These are phyloP conservation scores for Phalacrocorax carbo DNA, from an alignment of 2,113 vertebrate species.

Conservation along the genomic window DNA sequence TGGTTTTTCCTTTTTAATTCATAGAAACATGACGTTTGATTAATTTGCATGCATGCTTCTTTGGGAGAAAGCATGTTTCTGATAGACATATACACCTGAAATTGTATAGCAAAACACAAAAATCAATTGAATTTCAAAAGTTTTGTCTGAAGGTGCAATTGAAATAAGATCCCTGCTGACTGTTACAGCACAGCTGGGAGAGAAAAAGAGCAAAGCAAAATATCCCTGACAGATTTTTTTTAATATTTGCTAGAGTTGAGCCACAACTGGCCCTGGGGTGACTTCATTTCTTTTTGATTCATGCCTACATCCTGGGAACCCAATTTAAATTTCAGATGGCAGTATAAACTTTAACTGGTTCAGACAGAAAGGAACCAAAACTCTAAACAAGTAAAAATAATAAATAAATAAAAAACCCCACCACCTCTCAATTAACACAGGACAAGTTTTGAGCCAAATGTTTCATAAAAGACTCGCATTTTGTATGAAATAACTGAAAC, in stretches of 20 bases:
- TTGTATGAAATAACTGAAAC: too few species aligned
- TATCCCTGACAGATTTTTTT: neutral
- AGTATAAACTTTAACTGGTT: neutral
- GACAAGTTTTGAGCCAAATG: neutral
- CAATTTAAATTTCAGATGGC: neutral
- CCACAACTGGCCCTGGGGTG: neutral
- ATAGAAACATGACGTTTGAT: neutral
- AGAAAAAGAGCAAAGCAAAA: neutral
- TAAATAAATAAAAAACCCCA: neutral
- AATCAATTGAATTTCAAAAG: neutral
- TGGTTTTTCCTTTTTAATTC: neutral
- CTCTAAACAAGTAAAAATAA: neutral
- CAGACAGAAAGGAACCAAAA: neutral
- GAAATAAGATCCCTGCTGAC: neutral
- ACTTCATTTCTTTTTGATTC: neutral
- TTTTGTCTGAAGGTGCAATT: neutral
- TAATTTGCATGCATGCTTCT: neutral
- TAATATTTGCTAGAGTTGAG: neutral
- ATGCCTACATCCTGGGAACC: neutral
- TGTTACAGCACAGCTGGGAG: fast-evolving
- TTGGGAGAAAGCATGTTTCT: neutral
- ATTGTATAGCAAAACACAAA: neutral
- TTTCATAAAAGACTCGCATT: neutral
- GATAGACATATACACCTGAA: neutral
- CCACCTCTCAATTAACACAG: neutral